Conservation (phyloP, 2,113 vertebrate genomes). For the Vulpes ferrilata region DNA sequence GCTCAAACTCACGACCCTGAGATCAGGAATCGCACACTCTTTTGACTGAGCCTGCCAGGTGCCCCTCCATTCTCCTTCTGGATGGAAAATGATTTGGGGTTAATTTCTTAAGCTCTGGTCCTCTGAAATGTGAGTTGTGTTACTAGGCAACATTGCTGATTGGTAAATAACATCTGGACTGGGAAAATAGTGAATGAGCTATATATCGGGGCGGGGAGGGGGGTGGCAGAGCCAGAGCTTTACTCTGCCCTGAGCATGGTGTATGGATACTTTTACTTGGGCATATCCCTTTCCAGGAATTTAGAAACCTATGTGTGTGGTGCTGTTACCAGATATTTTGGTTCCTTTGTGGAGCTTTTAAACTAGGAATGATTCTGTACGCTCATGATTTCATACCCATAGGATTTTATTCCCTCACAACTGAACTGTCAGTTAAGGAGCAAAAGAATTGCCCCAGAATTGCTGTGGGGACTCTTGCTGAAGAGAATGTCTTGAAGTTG, state of each 20-base stretch:
- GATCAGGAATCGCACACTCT: not conserved
- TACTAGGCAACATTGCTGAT: not conserved
- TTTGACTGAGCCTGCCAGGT: not conserved
- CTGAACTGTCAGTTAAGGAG: not conserved
- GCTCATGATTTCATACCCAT: not conserved
- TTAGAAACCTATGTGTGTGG: not conserved
- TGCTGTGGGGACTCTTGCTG: not conserved
- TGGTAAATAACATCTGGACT: not conserved
- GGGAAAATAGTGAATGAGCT: not conserved
- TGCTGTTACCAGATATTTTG: not conserved
- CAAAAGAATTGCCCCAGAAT: not conserved
- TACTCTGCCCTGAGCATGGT: not conserved
- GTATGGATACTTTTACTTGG: not conserved
- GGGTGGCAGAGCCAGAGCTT: not conserved
- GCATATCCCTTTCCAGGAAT: not conserved
- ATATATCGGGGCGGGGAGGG: not conserved
- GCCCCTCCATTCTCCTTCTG: slow-evolving; percentile 1
- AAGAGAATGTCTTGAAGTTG: not conserved
- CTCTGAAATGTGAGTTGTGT: not conserved
- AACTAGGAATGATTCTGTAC: not conserved
- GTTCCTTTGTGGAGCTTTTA: not conserved
- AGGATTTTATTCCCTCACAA: not conserved
- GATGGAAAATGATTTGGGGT: not conserved
- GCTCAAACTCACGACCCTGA: not conserved
- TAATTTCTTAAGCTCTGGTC: not conserved